Evolutionary conservation across 2,888 invertebrate genomes (phyloP).

Genomic region (Campaea margaritaria): DNA sequence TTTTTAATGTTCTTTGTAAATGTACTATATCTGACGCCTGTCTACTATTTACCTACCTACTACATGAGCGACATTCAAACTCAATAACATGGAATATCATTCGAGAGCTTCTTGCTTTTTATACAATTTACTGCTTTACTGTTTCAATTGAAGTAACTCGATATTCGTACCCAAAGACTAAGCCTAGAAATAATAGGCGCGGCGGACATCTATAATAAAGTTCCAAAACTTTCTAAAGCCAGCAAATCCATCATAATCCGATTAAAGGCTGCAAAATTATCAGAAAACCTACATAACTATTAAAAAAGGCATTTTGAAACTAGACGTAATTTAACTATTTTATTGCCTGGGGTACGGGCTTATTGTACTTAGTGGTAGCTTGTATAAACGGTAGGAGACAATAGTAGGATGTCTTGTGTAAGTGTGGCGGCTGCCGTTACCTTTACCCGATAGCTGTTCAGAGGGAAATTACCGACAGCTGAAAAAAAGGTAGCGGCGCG

Average conservation of each 20-base stretch:
- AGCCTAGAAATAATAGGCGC: slow-evolving; percentile 24
- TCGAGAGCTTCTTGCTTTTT: no score
- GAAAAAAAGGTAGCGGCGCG: slow-evolving; percentile 19
- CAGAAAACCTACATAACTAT: slow-evolving; percentile 29
- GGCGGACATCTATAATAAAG: slow-evolving; percentile 9
- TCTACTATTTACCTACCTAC: no score
- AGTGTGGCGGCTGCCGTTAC: slow-evolving; percentile 21
- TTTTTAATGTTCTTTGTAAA: no score
- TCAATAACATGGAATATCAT: no score
- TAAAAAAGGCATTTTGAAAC: slow-evolving; percentile 21
- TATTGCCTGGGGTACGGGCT: slow-evolving; percentile 35
- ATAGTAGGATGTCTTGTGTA: slow-evolving; percentile 37
- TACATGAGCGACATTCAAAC: no score
- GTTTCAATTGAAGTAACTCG: no score
- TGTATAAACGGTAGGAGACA: slow-evolving; percentile 35
- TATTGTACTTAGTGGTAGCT: slow-evolving; percentile 31
- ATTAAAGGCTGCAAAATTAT: slow-evolving; percentile 34
- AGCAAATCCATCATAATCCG: slow-evolving; percentile 32
- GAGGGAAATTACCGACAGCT: slow-evolving; percentile 15
- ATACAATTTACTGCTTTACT: no score
- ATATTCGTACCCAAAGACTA: background rate
- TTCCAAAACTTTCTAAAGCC: slow-evolving; percentile 4
- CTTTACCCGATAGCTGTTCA: slow-evolving; percentile 24
- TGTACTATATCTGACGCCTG: no score
- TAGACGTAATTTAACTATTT: slow-evolving; percentile 29